A percentile compares a stretch with the other conserved stretches of the same genome.
Evolutionary conservation across 2,888 invertebrate genomes (phyloP).

Genomic region (Scaptomyza parva): DNA sequence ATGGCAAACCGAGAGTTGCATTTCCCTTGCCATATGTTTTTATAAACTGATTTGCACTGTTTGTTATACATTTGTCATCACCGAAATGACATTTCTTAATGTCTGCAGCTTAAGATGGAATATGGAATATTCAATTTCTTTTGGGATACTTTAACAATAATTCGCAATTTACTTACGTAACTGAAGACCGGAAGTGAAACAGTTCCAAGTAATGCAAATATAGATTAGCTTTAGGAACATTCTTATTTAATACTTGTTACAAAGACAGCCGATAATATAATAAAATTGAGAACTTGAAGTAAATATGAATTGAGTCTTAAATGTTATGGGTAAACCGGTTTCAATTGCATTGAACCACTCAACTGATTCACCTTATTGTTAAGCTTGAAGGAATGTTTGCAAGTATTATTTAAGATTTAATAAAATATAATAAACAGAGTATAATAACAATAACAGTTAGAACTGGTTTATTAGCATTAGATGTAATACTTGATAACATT

Average conservation of each 20-base stretch:
- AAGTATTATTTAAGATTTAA: too few relatives aligned
- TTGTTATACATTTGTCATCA: conserved; percentile 19
- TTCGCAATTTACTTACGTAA: conserved; percentile 20
- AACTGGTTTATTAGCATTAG: conserved; percentile 30
- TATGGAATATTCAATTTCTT: background rate
- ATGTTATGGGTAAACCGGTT: conserved; percentile 34
- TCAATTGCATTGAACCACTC: conserved; percentile 13
- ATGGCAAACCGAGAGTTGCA: conserved; percentile 2
- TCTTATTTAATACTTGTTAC: conserved; percentile 6
- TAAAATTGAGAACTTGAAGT: background rate
- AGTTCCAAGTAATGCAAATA: background rate
- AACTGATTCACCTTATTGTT: background rate
- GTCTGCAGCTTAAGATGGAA: conserved; percentile 18
- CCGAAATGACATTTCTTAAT: conserved; percentile 36
- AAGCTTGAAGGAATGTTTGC: background rate
- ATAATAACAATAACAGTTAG: background rate
- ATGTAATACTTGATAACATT: conserved; percentile 2
- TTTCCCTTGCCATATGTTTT: conserved; percentile 23
- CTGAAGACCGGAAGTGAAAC: background rate
- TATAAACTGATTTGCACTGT: conserved; percentile 22
- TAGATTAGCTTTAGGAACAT: conserved; percentile 10
- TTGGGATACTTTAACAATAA: background rate
- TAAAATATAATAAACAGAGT: too few relatives aligned
- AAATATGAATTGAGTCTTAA: background rate
- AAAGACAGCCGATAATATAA: background rate